Percentiles rank a stretch among this genome's conserved stretches.
phyloP scores from a whole-genome alignment of 2,888 invertebrate genomes.

The Acanthosepion lycidas region DNA sequence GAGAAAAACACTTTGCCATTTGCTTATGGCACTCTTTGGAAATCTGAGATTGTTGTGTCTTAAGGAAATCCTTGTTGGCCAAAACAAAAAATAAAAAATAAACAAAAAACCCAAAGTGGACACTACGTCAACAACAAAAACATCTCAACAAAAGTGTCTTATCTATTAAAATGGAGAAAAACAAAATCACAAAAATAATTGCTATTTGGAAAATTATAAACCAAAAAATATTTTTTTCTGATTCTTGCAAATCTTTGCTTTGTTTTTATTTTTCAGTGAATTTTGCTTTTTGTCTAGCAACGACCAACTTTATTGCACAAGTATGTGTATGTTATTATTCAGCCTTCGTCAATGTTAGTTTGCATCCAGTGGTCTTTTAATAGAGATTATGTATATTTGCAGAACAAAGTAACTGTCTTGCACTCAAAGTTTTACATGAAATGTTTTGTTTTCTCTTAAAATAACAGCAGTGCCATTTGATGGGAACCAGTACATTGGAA shows the following conservation, averaged over 20 bases:
- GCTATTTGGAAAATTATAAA: not conserved
- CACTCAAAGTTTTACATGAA: no score
- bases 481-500: no score
- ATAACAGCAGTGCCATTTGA: no score
- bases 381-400: no score
- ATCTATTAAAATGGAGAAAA: not conserved
- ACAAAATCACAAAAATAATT: not conserved
- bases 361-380: no score
- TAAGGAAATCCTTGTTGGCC: not conserved
- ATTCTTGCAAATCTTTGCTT: not conserved
- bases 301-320: no score
- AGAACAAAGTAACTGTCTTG: no score
- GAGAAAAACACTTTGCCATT: not conserved
- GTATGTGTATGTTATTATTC: no score
- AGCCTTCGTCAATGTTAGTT: no score
- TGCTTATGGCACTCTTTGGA: constrained; percentile 33
- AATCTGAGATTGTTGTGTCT: constrained; percentile 33
- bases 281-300: not conserved
- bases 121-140: not conserved
- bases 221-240: not conserved
- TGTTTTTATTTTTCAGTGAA: not conserved
- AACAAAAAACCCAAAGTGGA: not conserved
- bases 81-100: not conserved
- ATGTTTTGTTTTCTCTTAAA: no score
- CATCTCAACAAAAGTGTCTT: constrained; percentile 2